Base-by-base conservation (phyloP, 2,797 vertebrate genomes). In the Aythya fuligula region DNA sequence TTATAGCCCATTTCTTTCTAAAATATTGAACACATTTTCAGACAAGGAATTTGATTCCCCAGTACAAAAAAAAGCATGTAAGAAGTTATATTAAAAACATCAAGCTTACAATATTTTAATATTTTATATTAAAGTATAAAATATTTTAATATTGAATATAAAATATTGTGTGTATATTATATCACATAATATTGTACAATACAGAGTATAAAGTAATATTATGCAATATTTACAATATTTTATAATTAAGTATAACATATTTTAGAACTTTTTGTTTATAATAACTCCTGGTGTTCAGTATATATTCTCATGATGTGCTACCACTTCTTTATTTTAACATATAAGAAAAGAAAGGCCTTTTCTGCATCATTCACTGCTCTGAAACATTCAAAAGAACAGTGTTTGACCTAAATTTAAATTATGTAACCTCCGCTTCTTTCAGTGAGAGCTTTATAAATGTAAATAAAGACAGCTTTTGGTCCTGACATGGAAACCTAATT, bases 381-480 rank as follows among this genome's bases (percentile, higher is more conserved):
- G 74, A 83, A 75, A 74, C 28, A 74, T 6, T 76, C 6, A 3
- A 74, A 80, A 86, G 32, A 96, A 81, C 66, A 24, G 64, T 65
- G 49, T 77, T 47, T 91, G 91, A 66, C 91, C 83, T 78, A 85
- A 93, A 87, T 91, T 88, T 94, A 83, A 90, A 88, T 94, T 93
- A 94, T 16, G 62, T 93, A 94, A 91, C 76, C 30, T 15, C 60
- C 0, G 0, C 25, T 94, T 73, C 85, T 88, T 87, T 94, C 91
- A 90, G 51, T 1, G 1, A 66, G 32, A 94, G 73, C 73, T 94
- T 88, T 94, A 88, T 73, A 91, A 91, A 38, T 4, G 1, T 90
- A 94, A 91, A 85, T 91, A 80, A 88, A 94, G 70, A 72, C 82
- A 84, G 73, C 21, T 65, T 83, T 90, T 69, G 41, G 73, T 91